Conservation (phyloP, 2,113 vertebrate genomes). For the Gymnobelideus leadbeateri region DNA sequence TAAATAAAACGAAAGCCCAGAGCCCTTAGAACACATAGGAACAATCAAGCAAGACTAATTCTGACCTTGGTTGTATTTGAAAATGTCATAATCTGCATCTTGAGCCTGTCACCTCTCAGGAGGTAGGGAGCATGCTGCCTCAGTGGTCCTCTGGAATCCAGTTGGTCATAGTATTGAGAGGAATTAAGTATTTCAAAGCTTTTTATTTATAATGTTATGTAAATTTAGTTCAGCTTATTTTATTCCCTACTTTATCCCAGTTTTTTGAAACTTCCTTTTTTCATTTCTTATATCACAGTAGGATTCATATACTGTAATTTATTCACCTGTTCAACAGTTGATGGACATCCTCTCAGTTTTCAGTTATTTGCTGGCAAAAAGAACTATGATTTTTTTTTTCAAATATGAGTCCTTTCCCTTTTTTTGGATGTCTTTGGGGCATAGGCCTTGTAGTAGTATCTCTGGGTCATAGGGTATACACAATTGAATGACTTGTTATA, state of each 20-base stretch:
- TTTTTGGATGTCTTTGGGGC: not conserved
- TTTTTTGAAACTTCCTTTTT: not conserved
- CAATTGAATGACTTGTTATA: not conserved
- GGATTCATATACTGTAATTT: not conserved
- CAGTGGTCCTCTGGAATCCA: too few species aligned
- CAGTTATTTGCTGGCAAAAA: not conserved
- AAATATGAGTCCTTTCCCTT: not conserved
- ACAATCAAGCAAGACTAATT: too few species aligned
- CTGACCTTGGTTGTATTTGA: too few species aligned
- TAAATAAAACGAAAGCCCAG: too few species aligned
- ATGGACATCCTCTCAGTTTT: not conserved
- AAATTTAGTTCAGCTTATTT: not conserved
- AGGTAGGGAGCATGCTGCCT: too few species aligned
- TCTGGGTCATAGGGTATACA: not conserved
- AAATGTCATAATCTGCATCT: too few species aligned
- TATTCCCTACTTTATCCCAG: not conserved
- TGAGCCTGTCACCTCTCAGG: too few species aligned
- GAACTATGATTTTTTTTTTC: not conserved
- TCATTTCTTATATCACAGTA: not conserved
- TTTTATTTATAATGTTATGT: not conserved
- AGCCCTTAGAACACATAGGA: too few species aligned
- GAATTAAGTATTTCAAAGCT: not conserved
- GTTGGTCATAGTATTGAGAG: too few species aligned
- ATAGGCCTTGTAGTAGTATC: not conserved
- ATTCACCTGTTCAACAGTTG: not conserved